These are phyloP conservation scores for Bursaphelenchus okinawaensis DNA, from an alignment of 2,888 invertebrate species.

Conservation along the genomic window DNA sequence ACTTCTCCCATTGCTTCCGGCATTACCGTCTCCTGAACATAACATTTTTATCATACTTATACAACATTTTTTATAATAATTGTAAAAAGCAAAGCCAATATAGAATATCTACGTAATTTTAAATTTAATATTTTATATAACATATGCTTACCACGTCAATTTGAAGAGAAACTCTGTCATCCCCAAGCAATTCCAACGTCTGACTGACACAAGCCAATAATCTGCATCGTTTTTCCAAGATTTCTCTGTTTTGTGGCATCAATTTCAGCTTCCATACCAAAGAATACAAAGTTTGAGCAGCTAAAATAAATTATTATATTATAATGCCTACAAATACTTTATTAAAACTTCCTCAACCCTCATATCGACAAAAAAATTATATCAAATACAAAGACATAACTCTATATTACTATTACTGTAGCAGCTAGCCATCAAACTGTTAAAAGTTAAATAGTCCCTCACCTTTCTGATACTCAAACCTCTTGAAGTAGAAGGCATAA, in stretches of 20 bases:
- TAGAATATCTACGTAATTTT: no score
- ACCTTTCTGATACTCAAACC: slow-evolving; percentile 28
- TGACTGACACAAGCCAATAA: slow-evolving; percentile 35
- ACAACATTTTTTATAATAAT: no score
- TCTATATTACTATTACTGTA: no score
- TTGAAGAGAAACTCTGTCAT: not conserved
- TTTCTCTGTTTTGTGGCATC: slow-evolving; percentile 29
- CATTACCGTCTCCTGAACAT: not conserved
- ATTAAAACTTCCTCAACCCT: no score
- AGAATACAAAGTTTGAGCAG: slow-evolving; percentile 40
- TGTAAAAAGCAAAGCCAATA: no score
- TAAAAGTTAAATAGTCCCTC: not conserved
- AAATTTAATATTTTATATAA: not conserved
- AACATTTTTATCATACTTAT: no score
- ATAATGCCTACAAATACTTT: no score
- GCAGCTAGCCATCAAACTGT: not conserved
- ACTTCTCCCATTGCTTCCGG: not conserved
- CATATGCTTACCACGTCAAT: not conserved
- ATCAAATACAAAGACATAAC: no score
- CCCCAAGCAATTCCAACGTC: slow-evolving; percentile 23
- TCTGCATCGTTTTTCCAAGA: slow-evolving; percentile 36
- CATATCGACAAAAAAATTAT: no score
- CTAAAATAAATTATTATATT: slow-evolving; percentile 22
- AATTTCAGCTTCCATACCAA: slow-evolving; percentile 30
- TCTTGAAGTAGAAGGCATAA: slow-evolving; percentile 30